Conservation (phyloP, 1,140 invertebrate species). For the Geopemphigus sp. region DNA sequence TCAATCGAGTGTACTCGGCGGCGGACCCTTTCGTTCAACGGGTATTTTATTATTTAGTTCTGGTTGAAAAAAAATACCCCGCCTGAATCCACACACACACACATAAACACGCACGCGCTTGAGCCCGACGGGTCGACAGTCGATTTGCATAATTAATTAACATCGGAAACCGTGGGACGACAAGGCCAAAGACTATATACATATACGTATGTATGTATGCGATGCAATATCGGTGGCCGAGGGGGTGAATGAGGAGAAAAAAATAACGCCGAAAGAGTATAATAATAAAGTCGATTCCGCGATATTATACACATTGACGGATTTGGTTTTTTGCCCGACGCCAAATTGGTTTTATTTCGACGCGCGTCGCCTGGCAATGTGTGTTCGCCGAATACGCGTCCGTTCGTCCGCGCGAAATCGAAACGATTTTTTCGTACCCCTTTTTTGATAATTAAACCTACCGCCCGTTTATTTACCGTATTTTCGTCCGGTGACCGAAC, state of each 20-base stretch:
- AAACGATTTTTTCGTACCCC: no score
- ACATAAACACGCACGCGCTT: not conserved
- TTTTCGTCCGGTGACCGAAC: no score
- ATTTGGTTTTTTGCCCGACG: no score
- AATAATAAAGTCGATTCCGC: slow-evolving; percentile 9
- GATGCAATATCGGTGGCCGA: not conserved
- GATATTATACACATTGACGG: no score
- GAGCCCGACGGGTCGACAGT: not conserved
- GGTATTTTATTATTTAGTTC: slow-evolving; percentile 28
- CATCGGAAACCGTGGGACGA: slow-evolving; percentile 16
- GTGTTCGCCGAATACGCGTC: no score
- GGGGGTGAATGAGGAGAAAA: no score
- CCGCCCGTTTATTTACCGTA: no score
- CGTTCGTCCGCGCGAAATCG: no score
- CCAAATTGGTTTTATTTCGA: no score
- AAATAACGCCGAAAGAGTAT: not conserved
- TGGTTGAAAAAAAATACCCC: slow-evolving; percentile 20
- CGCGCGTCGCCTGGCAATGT: no score
- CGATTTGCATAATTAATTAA: slow-evolving; percentile 46
- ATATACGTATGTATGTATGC: not conserved
- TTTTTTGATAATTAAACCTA: no score
- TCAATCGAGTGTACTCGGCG: not conserved
- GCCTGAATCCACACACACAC: not conserved
- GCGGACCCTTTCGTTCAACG: not conserved
- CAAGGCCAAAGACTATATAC: not conserved